Evolutionary conservation across 2,113 vertebrate species (phyloP), one percentile per base, ranked within the genome.

Genomic region (Grammomys dolichurus): DNA sequence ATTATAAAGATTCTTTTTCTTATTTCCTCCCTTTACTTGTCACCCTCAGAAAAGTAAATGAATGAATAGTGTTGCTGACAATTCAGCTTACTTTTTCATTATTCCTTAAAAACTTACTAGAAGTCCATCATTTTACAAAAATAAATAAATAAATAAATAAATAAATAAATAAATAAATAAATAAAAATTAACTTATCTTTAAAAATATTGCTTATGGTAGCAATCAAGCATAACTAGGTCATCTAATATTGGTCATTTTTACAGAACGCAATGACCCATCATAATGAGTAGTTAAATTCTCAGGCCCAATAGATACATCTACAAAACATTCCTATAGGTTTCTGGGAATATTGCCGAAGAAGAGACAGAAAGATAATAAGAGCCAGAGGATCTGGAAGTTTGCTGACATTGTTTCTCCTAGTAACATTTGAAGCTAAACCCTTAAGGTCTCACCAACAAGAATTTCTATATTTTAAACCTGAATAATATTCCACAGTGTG

Each of bases 11-110:
- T 86, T 3, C 48, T 51, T 56, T 63, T 88, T 87, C n/a, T n/a
- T 10, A 40, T 87, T 75, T 36, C 77, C 0, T 72, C 5, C 70
- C 8, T n/a, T 78, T 72, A 84, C 40, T 87, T 86, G 28, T 58
- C 7, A 58, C 5, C 46, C 36, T 76, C 22, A 78, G 40, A 8
- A 85, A 87, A 96, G 94, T 86, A 77, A 95, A 58, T 85, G 65
- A 94, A 77, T 43, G 5, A 69, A 96, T 48, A 16, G 19, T 69
- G 17, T n/a, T 46, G n/a, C 22, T 90, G 69, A 82, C 28, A 88
- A 95, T 56, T 73, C 8, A 40, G 4, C 5, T 56, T 36, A 72
- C 2, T 26, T 84, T 84, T 92, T 84, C 46, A 58, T 73, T 69
- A 56, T 77, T 93, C 54, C 73, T 54, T 46, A n/a, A 77, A 48